These are phyloP conservation scores for Columba janthina DNA, from an alignment of 2,113 vertebrate species.

Conservation along the genomic window DNA sequence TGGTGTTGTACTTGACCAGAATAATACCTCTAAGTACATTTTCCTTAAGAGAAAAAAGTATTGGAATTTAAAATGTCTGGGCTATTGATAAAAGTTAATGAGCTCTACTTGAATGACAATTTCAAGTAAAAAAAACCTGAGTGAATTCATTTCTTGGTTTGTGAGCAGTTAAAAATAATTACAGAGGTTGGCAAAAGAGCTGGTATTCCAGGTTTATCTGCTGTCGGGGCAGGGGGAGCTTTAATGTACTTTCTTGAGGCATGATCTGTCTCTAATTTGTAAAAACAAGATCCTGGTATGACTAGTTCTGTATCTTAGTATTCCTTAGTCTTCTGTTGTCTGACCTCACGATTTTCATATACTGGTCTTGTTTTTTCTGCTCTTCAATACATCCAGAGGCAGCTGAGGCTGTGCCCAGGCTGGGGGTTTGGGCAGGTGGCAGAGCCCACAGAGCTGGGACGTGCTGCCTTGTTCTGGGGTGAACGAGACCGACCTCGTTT, in stretches of 20 bases:
- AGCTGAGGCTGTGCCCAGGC: conserved; percentile 40
- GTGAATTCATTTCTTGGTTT: background rate
- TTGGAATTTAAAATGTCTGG: background rate
- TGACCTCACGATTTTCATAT: conserved; percentile 21
- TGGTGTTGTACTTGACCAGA: background rate
- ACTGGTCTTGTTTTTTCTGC: background rate
- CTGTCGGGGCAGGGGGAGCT: background rate
- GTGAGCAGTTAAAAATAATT: background rate
- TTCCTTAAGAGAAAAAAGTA: background rate
- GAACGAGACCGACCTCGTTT: background rate
- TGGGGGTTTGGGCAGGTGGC: background rate
- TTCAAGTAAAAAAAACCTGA: background rate
- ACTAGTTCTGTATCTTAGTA: conserved; percentile 43
- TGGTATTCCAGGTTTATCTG: conserved; percentile 29
- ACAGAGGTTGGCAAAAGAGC: background rate
- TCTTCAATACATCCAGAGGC: background rate
- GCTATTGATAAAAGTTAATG: background rate
- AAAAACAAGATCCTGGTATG: conserved; percentile 5
- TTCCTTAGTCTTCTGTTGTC: conserved; percentile 33
- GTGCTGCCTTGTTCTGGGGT: conserved; percentile 30
- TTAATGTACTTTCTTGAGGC: conserved; percentile 14
- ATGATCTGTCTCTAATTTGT: background rate
- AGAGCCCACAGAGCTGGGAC: background rate
- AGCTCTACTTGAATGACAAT: background rate
- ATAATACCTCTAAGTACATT: background rate